phyloP scores from a whole-genome alignment of 2,113 vertebrate species.

The Numenius arquata region DNA sequence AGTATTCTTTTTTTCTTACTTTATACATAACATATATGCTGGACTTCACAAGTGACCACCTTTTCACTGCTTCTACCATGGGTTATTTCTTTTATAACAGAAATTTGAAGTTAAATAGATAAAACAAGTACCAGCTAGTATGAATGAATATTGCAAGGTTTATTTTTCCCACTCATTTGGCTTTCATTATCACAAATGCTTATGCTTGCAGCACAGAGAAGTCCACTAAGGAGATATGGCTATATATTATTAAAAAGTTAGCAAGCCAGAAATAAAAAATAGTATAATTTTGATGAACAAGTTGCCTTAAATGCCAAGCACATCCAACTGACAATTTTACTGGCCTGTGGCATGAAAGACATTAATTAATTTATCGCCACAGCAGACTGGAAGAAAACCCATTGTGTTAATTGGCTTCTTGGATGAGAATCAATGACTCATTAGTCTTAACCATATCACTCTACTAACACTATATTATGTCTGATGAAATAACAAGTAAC shows the following conservation, averaged over 20 bases:
- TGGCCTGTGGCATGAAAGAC: neutral
- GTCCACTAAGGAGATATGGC: neutral
- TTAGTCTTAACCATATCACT: neutral
- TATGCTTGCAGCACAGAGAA: neutral
- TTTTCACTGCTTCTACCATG: neutral
- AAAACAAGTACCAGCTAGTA: neutral
- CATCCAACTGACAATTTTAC: neutral
- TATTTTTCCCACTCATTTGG: neutral
- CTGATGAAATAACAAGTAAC: neutral
- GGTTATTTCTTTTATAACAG: neutral
- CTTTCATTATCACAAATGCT: neutral
- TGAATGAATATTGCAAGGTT: neutral
- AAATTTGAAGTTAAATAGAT: neutral
- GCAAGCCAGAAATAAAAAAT: neutral
- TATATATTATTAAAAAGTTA: neutral
- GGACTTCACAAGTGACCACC: neutral
- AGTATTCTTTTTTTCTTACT: neutral
- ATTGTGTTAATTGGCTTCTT: neutral
- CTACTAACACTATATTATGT: neutral
- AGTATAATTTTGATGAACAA: neutral
- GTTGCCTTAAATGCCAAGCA: neutral
- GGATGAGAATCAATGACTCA: neutral
- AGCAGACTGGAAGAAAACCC: neutral
- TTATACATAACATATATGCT: neutral
- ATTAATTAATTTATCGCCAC: neutral